Evolutionary conservation across 2,113 vertebrate genomes (phyloP).

Genomic region (Anguilla japonica): DNA sequence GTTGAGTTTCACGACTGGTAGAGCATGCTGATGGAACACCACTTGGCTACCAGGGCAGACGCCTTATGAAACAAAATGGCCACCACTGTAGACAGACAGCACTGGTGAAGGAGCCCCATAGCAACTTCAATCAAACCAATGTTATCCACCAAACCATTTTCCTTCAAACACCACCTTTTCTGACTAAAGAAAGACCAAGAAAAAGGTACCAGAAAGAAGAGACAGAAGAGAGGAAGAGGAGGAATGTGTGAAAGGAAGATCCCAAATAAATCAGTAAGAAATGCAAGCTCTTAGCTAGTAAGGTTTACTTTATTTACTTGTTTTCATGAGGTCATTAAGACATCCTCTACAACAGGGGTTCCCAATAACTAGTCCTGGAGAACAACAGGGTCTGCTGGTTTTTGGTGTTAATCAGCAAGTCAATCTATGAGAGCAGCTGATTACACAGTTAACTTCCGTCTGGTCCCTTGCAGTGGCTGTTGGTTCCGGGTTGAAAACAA

Average conservation of each 20-base stretch:
- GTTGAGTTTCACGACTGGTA: conserved; percentile 66
- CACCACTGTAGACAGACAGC: not conserved
- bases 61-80: not conserved
- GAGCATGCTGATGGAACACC: conserved; percentile 36
- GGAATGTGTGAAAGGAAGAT: not conserved
- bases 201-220: not conserved
- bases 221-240: not conserved
- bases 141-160: not conserved
- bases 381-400: too few relatives aligned
- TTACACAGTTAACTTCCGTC: too few relatives aligned
- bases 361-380: too few relatives aligned
- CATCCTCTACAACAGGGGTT: too few relatives aligned
- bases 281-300: not conserved
- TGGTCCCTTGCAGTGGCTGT: too few relatives aligned
- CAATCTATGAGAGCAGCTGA: too few relatives aligned
- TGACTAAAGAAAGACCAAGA: not conserved
- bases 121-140: not conserved
- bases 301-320: not conserved
- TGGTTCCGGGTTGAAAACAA: too few relatives aligned
- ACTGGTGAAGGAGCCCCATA: not conserved
- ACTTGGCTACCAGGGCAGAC: not conserved
- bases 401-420: not conserved
- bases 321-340: too few relatives aligned
- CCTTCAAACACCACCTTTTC: not conserved
- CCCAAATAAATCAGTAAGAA: not conserved